Conservation (phyloP, 2,113 vertebrate genomes). For the Leptobrachium ailaonicum region DNA sequence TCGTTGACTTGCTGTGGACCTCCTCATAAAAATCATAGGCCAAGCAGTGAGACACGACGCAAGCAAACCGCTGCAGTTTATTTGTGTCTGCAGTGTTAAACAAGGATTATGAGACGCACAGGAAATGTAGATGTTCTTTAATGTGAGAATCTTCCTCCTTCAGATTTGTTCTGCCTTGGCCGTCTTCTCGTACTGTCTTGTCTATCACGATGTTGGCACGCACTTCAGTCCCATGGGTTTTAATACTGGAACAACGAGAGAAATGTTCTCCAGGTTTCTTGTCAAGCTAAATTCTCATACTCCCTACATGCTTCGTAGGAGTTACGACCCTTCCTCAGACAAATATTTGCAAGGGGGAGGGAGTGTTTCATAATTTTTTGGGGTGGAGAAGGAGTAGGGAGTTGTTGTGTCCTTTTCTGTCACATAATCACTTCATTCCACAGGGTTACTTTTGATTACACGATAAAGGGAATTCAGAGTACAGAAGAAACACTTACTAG, state of each 20-base stretch:
- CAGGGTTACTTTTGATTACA: neutral
- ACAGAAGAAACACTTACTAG: too few species aligned
- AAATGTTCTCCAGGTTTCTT: slow-evolving; percentile 67
- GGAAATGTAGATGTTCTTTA: slow-evolving; percentile 50
- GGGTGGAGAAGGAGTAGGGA: slow-evolving; percentile 4
- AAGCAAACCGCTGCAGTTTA: too few species aligned
- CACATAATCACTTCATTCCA: slow-evolving; percentile 53
- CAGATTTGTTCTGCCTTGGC: slow-evolving; percentile 61
- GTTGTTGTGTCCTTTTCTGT: slow-evolving; percentile 44
- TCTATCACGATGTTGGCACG: slow-evolving; percentile 64
- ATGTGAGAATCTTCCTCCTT: slow-evolving; percentile 46
- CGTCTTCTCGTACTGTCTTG: slow-evolving; percentile 56
- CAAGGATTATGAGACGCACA: slow-evolving; percentile 47
- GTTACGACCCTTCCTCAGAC: slow-evolving; percentile 63
- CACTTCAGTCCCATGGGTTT: slow-evolving; percentile 53
- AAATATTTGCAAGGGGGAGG: slow-evolving; percentile 55
- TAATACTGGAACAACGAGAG: slow-evolving; percentile 54
- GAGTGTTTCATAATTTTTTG: slow-evolving; percentile 11
- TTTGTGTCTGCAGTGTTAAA: neutral
- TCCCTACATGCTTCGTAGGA: slow-evolving; percentile 65
- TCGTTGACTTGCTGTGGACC: too few species aligned
- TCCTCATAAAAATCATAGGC: too few species aligned
- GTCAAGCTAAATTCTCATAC: slow-evolving; percentile 64
- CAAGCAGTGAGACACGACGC: too few species aligned
- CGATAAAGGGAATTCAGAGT: slow-evolving; percentile 28